Evolutionary conservation across 2,888 invertebrate species (phyloP).

Genomic region (Chymomyza caudatula): DNA sequence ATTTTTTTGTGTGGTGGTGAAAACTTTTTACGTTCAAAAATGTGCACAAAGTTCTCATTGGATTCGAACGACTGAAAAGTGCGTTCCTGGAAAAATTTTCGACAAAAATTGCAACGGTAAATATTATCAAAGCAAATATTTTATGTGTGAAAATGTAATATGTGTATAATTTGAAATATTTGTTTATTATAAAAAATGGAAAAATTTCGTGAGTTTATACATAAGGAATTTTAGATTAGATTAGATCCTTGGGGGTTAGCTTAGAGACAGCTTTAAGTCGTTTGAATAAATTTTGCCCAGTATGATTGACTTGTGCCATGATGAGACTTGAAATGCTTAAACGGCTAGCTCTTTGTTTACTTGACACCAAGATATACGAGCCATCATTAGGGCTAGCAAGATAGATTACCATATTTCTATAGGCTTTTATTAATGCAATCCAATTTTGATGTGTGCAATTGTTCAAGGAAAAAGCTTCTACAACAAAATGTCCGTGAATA

Average conservation of each 20-base stretch:
- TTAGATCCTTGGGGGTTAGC: neutral
- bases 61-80: constrained; percentile 69
- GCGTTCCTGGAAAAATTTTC: constrained; percentile 36
- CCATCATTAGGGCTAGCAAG: neutral
- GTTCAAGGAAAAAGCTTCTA: neutral
- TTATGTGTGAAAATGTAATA: neutral
- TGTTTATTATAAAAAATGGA: neutral
- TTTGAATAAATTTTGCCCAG: neutral
- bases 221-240: constrained; percentile 1
- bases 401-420: neutral
- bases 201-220: neutral
- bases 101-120: constrained; percentile 40
- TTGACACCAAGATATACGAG: neutral
- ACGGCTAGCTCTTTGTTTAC: neutral
- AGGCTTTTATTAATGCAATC: neutral
- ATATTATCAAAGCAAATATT: constrained; percentile 14
- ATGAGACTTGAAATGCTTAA: neutral
- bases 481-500: neutral
- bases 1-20: constrained; percentile 17
- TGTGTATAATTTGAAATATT: neutral
- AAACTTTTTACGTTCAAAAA: constrained; percentile 49
- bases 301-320: neutral
- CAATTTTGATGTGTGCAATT: neutral
- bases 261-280: neutral
- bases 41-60: constrained; percentile 67